Conservation (phyloP, 2,113 vertebrate species). For the Crotalus horridus region DNA sequence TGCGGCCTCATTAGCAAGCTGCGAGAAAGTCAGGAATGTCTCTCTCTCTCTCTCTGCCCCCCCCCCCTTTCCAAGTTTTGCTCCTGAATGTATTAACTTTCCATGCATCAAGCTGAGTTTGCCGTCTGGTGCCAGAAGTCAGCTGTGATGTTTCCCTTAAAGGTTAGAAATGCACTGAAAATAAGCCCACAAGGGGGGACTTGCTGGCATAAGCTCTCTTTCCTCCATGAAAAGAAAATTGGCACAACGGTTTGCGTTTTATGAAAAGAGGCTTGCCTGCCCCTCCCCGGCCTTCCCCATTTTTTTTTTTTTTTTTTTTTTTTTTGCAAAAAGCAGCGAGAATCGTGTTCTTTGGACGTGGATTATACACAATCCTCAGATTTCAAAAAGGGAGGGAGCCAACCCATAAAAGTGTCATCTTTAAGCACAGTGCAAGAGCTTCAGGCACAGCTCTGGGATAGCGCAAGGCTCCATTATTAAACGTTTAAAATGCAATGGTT, state of each 20-base stretch:
- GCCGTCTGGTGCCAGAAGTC: background rate
- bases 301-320: too few species aligned
- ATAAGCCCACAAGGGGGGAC: background rate
- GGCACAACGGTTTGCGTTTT: background rate
- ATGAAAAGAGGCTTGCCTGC: background rate
- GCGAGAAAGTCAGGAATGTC: background rate
- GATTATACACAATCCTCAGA: background rate
- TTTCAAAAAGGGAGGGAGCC: background rate
- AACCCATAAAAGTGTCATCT: background rate
- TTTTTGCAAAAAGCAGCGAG: slow-evolving; percentile 1
- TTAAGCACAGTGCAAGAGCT: background rate
- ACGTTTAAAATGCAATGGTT: background rate
- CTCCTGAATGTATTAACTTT: background rate
- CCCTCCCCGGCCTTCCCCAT: background rate
- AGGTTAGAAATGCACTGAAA: background rate
- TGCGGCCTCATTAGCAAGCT: background rate
- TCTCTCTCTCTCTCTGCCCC: background rate
- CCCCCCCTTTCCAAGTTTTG: background rate
- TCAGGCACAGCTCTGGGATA: background rate
- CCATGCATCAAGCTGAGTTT: background rate
- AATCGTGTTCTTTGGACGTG: background rate
- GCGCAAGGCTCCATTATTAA: background rate
- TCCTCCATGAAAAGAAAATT: slow-evolving; percentile 10
- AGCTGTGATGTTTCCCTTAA: background rate
- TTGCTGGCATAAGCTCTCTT: background rate